A percentile compares a stretch with the other conserved stretches of the same genome.
Conservation (phyloP, 2,888 invertebrate species). For the Lithophane leautieri region DNA sequence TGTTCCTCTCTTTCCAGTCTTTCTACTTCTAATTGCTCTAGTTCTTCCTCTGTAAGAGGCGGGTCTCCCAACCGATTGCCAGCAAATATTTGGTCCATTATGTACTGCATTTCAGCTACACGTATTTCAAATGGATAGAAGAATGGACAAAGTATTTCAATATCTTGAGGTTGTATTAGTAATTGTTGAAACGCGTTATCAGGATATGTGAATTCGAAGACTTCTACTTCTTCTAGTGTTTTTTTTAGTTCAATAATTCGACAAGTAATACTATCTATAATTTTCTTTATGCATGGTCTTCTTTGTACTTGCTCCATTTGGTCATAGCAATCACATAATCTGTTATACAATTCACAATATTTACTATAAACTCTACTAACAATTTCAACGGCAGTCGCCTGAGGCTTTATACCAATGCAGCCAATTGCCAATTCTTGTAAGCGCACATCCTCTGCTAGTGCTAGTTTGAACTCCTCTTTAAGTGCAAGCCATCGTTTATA, state of each 20-base stretch:
- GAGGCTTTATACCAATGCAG: constrained; percentile 83
- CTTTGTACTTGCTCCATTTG: constrained; percentile 92
- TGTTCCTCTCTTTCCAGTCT: constrained; percentile 74
- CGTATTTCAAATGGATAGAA: constrained; percentile 91
- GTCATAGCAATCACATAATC: constrained; percentile 91
- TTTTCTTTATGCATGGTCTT: constrained; percentile 87
- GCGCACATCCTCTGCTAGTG: constrained; percentile 78
- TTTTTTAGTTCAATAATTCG: constrained; percentile 91
- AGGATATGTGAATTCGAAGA: constrained; percentile 92
- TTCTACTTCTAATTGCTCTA: constrained; percentile 77
- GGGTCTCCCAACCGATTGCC: constrained; percentile 85
- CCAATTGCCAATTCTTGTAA: constrained; percentile 79
- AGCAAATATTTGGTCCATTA: constrained; percentile 84
- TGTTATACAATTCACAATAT: constrained; percentile 89
- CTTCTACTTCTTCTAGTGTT: constrained; percentile 89
- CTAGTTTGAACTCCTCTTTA: constrained; percentile 75
- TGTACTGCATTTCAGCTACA: constrained; percentile 84
- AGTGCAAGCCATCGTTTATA: constrained; percentile 82
- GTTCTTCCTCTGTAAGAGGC: constrained; percentile 80
- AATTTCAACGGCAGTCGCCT: constrained; percentile 86
- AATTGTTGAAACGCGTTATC: constrained; percentile 93
- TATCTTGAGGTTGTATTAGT: constrained; percentile 92
- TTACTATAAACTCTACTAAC: constrained; percentile 88
- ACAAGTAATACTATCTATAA: constrained; percentile 91
- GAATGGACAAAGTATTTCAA: constrained; percentile 91